Evolutionary conservation across 2,888 invertebrate species (phyloP).

Genomic region (Euphydryas editha): DNA sequence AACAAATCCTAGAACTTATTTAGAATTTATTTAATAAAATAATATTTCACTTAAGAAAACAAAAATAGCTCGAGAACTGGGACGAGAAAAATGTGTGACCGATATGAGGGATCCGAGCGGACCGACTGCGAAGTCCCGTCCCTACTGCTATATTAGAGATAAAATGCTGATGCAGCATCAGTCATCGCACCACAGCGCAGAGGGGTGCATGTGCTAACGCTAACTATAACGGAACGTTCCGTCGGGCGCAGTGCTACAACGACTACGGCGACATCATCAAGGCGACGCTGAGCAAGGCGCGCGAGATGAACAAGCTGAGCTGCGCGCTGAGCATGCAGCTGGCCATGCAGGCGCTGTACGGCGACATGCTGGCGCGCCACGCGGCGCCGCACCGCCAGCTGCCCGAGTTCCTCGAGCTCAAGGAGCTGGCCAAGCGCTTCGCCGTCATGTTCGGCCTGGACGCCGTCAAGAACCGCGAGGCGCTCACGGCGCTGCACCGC

Average conservation of each 20-base stretch:
- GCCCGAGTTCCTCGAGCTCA: conserved; percentile 94
- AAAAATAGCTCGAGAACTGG: too few species aligned
- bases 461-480: conserved; percentile 97
- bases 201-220: too few species aligned
- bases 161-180: too few species aligned
- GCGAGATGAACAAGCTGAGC: conserved; percentile 98
- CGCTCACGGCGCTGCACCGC: conserved; percentile 96
- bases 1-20: too few species aligned
- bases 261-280: conserved; percentile 99
- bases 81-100: too few species aligned
- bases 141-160: too few species aligned
- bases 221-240: too few species aligned
- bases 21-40: too few species aligned
- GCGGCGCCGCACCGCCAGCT: conserved; percentile 85
- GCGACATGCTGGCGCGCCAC: conserved; percentile 84
- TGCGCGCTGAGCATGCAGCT: conserved; percentile 97
- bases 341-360: conserved; percentile 94
- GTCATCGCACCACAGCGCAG: too few species aligned
- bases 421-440: conserved; percentile 98
- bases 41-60: too few species aligned
- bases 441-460: conserved; percentile 98
- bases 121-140: too few species aligned
- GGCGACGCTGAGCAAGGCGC: conserved; percentile 96
- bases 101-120: too few species aligned
- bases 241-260: conserved; percentile 97